Evolutionary conservation across 2,888 invertebrate genomes (phyloP), one percentile per base, ranked within the genome.

Genomic region (Aporophyla lueneburgensis): DNA sequence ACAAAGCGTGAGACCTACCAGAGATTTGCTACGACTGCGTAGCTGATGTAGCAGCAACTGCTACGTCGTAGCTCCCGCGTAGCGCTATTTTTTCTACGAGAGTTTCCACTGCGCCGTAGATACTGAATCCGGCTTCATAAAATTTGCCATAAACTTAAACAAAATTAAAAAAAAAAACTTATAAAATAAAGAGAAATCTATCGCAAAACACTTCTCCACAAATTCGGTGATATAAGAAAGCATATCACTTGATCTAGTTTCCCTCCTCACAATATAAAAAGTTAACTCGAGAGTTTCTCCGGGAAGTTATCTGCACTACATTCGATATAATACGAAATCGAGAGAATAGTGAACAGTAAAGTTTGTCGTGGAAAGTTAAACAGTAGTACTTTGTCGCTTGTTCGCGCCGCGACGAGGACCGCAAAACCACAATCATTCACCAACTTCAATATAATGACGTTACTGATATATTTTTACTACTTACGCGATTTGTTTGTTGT

Each of bases 331-430:
- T 89, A 89, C 86, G 89, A 90, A 90, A 92, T 91, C 87, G 88
- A 88, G 91, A 89, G 89, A 91, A 90, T 89, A 88, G 89, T 90
- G 88, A 89, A 89, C 89, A 90, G 88, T 89, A 89, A 91, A 93
- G 92, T 93, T 92, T 90, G 88, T 86, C 81, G 87, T 86, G 78
- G 87, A 88, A 93, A 93, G 93, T 93, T 93, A 91, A 91, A 91
- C 91, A 90, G 89, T 88, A 86, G 89, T 90, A 89, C 89, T 93
- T 92, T 92, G 89, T 87, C 86, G 87, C 85, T 86, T 87, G 88
- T 86, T 88, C 85, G 79, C 81, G 80, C 74, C 81, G 82, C 81
- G 76, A 80, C 78, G 84, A 75, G 77, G 76, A 85, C 90, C 90
- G 81, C 91, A 85, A 83, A 87, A 89, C 91, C 90, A 87, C 91